Percentiles rank a stretch among this genome's conserved stretches.
Conservation (phyloP, 2,888 invertebrate species). For the Mythimna pallens region DNA sequence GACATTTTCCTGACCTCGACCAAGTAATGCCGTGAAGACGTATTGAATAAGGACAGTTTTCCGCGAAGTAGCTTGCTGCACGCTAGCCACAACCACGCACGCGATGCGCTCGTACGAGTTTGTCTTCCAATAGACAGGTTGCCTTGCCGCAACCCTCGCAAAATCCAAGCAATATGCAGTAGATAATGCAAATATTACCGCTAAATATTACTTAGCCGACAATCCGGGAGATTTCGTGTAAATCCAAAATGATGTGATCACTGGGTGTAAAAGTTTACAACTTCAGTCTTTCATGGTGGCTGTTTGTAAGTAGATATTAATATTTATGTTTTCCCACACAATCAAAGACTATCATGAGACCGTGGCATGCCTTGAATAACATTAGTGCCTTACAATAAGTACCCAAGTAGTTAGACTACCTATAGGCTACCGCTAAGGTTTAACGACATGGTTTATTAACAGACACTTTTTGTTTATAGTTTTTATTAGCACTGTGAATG, state of each 20-base stretch:
- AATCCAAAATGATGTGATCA: slow-evolving; percentile 30
- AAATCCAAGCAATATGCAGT: slow-evolving; percentile 14
- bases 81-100: slow-evolving; percentile 55
- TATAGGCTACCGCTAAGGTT: not conserved
- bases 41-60: slow-evolving; percentile 68
- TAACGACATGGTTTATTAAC: not conserved
- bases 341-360: slow-evolving; percentile 37
- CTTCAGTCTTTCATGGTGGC: not conserved
- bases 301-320: slow-evolving; percentile 52
- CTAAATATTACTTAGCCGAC: not conserved
- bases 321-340: slow-evolving; percentile 46
- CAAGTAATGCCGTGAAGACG: slow-evolving; percentile 59
- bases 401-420: not conserved
- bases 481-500: slow-evolving; percentile 26
- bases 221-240: slow-evolving; percentile 13
- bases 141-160: not conserved
- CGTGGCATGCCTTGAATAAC: slow-evolving; percentile 48
- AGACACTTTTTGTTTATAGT: slow-evolving; percentile 26
- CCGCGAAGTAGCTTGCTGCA: slow-evolving; percentile 57
- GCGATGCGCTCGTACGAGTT: slow-evolving; percentile 54
- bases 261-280: slow-evolving; percentile 7
- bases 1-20: slow-evolving; percentile 75
- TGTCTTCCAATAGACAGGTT: slow-evolving; percentile 18
- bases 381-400: slow-evolving; percentile 41
- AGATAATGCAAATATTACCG: slow-evolving; percentile 8